phyloP scores from a whole-genome alignment of 1,140 invertebrate species.

The Propsilocerus akamusi region DNA sequence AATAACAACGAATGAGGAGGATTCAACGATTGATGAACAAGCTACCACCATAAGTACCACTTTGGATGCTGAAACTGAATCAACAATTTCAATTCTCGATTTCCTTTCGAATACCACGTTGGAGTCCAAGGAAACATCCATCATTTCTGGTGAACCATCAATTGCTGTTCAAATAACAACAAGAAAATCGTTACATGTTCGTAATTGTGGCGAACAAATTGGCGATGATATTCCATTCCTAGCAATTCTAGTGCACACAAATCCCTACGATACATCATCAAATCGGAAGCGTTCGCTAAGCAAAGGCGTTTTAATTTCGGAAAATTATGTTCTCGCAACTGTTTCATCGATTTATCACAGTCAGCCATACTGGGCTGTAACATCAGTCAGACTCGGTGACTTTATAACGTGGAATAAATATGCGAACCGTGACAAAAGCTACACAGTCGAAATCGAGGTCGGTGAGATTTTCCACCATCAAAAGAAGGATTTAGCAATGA shows the following conservation, averaged over 20 bases:
- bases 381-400: neutral
- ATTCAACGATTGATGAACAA: no score
- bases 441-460: neutral
- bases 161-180: neutral
- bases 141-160: no score
- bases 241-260: neutral
- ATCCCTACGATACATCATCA: neutral
- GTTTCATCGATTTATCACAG: neutral
- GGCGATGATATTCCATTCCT: neutral
- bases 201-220: neutral
- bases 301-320: neutral
- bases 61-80: no score
- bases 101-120: no score
- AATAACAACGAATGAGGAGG: no score
- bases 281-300: neutral
- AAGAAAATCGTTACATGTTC: neutral
- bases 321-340: neutral
- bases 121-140: neutral
- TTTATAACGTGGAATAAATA: conserved; percentile 1
- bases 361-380: neutral
- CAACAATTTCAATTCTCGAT: no score
- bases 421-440: neutral
- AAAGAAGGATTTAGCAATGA: neutral
- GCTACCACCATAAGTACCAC: no score
- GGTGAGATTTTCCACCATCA: neutral